Evolutionary conservation across 2,113 vertebrate species (phyloP), one percentile per base, ranked within the genome.

Genomic region (Oncorhynchus masou): DNA sequence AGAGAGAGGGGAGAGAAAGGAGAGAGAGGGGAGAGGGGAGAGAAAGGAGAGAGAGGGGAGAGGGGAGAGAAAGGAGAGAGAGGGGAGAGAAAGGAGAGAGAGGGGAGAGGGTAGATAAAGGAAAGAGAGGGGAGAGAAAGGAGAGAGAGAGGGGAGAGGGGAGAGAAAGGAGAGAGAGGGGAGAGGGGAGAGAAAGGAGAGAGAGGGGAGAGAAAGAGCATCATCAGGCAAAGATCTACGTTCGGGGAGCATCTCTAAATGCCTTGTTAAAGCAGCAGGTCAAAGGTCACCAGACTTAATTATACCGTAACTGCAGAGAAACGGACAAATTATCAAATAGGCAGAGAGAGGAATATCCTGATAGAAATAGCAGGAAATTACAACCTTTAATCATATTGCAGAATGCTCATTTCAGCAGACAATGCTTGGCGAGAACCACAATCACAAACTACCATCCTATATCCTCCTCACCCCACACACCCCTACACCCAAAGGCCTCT

Each of bases 221-320:
- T 54, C 93, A 91, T 93, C 59, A 62, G 92, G 91, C 91, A 93
- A 93, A 92, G 94, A 94, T 94, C 94, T 94, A 93, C 93, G 91
- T 92, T 93, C 93, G 91, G 92, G 91, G 92, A 92, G 88, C 91
- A 93, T 95, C 95, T 94, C 94, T 94, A 93, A 95, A 94, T 92
- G 88, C 94, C 94, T 94, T 94, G 94, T 95, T 94, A 95, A 94
- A 94, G 94, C 94, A 92, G 91, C 88, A 93, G 93, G 95, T 80
- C 94, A 70, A 89, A 93, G 95, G 95, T 96, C 95, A 95, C 94
- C 93, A 95, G 95, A 96, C 95, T 96, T 96, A 96, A 96, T 96
- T 96, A 96, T 94, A 94, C 94, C 93, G 94, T 95, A 96, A 96
- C 95, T 94, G 94, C 93, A 95, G 93, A 95, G 95, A 96, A 95